Conservation (phyloP, 1,140 invertebrate genomes). For the Procambarus virginalis region DNA sequence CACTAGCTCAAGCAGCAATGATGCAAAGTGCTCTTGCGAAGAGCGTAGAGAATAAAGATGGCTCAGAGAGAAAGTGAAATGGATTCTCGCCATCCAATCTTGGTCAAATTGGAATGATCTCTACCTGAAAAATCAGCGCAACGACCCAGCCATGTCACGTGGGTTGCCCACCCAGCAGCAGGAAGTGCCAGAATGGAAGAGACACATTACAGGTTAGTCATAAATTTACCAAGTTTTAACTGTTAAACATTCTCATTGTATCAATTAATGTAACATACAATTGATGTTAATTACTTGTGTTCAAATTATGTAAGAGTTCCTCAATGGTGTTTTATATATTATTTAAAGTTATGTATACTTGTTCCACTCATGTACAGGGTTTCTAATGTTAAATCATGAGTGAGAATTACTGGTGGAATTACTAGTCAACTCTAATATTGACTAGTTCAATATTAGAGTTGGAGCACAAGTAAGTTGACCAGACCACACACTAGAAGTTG, state of each 20-base stretch:
- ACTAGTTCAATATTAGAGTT: too few relatives aligned
- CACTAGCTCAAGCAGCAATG: slow-evolving; percentile 97
- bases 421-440: too few relatives aligned
- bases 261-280: too few relatives aligned
- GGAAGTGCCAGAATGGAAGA: slow-evolving; percentile 99
- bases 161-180: slow-evolving; percentile 60
- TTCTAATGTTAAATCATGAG: too few relatives aligned
- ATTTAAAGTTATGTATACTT: too few relatives aligned
- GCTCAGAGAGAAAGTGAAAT: slow-evolving; percentile 92
- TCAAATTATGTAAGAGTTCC: too few relatives aligned
- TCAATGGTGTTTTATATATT: too few relatives aligned
- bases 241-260: background rate
- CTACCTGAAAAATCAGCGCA: slow-evolving; percentile 82
- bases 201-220: slow-evolving; percentile 86
- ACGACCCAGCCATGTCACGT: slow-evolving; percentile 51
- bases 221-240: background rate
- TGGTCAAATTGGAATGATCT: slow-evolving; percentile 91
- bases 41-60: slow-evolving; percentile 97
- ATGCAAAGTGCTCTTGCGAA: slow-evolving; percentile 98
- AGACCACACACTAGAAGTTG: too few relatives aligned
- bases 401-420: too few relatives aligned
- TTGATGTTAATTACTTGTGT: too few relatives aligned
- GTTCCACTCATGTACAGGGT: too few relatives aligned
- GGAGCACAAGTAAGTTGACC: too few relatives aligned
- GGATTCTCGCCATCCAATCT: slow-evolving; percentile 78